Base-by-base conservation (phyloP, 2,888 invertebrate genomes). In the Ligdia adustata region DNA sequence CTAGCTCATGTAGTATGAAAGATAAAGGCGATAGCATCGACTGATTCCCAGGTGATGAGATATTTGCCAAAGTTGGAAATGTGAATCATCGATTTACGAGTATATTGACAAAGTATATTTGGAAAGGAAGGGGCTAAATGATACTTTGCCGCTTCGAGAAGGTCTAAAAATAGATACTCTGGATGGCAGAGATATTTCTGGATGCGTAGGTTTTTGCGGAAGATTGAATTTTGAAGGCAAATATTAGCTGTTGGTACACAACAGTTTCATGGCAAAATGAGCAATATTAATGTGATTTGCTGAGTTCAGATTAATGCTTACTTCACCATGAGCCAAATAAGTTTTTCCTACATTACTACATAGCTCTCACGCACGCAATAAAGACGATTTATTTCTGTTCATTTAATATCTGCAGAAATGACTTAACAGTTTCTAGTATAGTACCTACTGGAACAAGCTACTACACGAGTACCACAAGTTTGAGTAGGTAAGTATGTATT, bases 191-290 rank as follows among this genome's bases (percentile, higher is more conserved):
- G 32, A 14, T 49, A 42, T 38, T 49, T 38, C 16, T 9, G 33
- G 37, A 22, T 18, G 48, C 48, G 48, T 48, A 48, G 48, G 42
- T n/a, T 48, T 48, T n/a, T 16, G n/a, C 16, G 38, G 33, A 28
- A 48, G 38, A 43, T 32, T 29, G 15, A 24, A 40, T 46, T 37
- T 47, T 35, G 28, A 29, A 5, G 34, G 22, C n/a, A n/a, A n/a
- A n/a, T n/a, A n/a, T n/a, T n/a, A n/a, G n/a, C n/a, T n/a, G n/a
- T n/a, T n/a, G n/a, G n/a, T n/a, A n/a, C n/a, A n/a, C n/a, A n/a
- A n/a, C n/a, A n/a, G n/a, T n/a, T n/a, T n/a, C n/a, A n/a, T n/a
- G n/a, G n/a, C n/a, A n/a, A n/a, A n/a, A n/a, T n/a, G n/a, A n/a
- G n/a, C n/a, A n/a, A n/a, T n/a, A n/a, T n/a, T n/a, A n/a, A n/a